Evolutionary conservation across 2,797 vertebrate genomes (phyloP).

Genomic region (Phataginus tricuspis): DNA sequence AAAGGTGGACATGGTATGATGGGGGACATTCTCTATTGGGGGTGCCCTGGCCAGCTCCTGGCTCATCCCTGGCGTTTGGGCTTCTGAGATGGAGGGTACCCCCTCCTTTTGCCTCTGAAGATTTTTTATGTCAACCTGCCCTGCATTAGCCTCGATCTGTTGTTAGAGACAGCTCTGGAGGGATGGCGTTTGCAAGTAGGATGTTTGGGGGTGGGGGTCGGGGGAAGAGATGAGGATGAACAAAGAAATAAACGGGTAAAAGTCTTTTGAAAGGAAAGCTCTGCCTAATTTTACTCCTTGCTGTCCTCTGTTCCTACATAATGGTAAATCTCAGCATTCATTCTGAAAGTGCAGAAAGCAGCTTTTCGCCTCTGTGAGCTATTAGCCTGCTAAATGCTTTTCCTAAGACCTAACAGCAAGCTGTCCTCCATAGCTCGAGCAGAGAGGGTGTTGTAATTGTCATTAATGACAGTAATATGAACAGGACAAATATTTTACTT

Average conservation of each 20-base stretch:
- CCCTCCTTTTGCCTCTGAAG: slow-evolving; percentile 27
- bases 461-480: not conserved
- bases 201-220: not conserved
- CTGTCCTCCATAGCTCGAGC: not conserved
- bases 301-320: not conserved
- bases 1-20: not conserved
- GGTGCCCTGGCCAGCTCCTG: not conserved
- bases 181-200: not conserved
- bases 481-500: slow-evolving; percentile 26
- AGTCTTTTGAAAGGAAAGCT: not conserved
- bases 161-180: not conserved
- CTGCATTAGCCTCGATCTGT: not conserved
- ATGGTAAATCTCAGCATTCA: not conserved
- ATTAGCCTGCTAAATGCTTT: slow-evolving; percentile 44
- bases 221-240: not conserved
- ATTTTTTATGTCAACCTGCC: not conserved
- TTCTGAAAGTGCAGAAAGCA: not conserved
- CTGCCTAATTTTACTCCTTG: not conserved
- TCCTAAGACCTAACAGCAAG: not conserved
- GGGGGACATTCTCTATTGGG: not conserved
- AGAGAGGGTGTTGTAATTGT: slow-evolving; percentile 23
- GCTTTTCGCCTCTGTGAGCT: not conserved
- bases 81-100: slow-evolving; percentile 50
- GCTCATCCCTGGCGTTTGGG: not conserved
- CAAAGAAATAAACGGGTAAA: not conserved